Base-by-base conservation (phyloP, 1,140 invertebrate species). In the Aporrectodea caliginosa region DNA sequence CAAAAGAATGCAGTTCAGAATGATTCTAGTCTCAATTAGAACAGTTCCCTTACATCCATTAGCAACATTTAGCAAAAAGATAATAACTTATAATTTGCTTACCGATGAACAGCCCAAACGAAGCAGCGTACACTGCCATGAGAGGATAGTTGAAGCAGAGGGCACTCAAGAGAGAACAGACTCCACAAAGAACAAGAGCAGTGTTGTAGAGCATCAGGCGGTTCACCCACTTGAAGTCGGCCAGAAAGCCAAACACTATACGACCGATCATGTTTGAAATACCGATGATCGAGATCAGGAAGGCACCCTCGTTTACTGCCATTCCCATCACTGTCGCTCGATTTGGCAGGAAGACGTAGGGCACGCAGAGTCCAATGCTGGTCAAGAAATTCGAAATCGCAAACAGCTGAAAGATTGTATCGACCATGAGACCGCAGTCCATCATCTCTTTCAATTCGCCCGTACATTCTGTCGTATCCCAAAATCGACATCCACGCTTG, bases 351-450 rank as follows among this genome's bases (percentile, higher is more conserved):
- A 81, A 98, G 90, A 89, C 97, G 95, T 77, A 88, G 30, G 97
- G 97, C 84, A 97, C 92, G 87, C 98, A 96, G 90, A 97, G 98
- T 35, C 97, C 97, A 83, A 99, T 93, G 85, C 94, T 96, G 12
- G 96, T 98, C 84, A 95, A 92, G 86, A 98, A 97, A 88, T 99
- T 98, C 32, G 95, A 98, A 35, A 95, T 79, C 29, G 93, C 92
- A 88, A 98, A 98, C 75, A 98, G 88, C 78, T 98, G 90, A 86
- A 98, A 98, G 80, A 97, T 90, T 1, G 92, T 91, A 88, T 98
- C 93, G 79, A 92, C 92, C 0, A 98, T 90, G 31, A 98, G 88
- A 14, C 91, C 91, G 73, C 97, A 89, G 85, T 97, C 93, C 80
- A 97, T 90, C 93, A 97, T 94, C 88, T 94, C 91, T 35, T 89